Evolutionary conservation across 1,140 invertebrate species (phyloP).

Genomic region (Cylas formicarius): DNA sequence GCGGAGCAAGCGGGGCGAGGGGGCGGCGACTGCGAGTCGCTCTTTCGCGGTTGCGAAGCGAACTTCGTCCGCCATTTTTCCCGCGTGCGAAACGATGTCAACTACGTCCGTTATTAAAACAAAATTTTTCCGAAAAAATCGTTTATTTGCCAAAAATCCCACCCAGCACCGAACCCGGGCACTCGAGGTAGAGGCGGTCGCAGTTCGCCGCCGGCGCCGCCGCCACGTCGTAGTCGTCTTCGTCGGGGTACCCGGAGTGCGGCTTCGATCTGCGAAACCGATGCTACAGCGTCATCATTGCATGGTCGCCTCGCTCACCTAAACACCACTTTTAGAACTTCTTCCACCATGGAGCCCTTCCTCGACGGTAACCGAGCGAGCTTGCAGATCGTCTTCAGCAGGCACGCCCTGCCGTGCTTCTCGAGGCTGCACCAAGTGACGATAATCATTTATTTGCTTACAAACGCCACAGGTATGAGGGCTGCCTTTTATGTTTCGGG

Average conservation of each 20-base stretch:
- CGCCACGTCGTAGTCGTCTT: conserved; percentile 31
- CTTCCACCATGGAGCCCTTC: conserved; percentile 44
- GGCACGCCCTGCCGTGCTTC: conserved; percentile 44
- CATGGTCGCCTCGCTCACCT: conserved; percentile 44
- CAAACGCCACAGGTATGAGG: no score
- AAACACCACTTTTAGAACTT: conserved; percentile 48
- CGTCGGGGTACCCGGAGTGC: conserved; percentile 25
- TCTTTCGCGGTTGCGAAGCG: conserved; percentile 57
- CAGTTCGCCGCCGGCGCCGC: conserved; percentile 39
- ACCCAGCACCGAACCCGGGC: conserved; percentile 42
- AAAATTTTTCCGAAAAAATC: no score
- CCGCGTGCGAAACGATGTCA: conserved; percentile 16
- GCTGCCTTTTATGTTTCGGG: no score
- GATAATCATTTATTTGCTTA: conserved; percentile 1
- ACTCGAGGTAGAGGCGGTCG: conserved; percentile 43
- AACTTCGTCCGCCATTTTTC: conserved; percentile 46
- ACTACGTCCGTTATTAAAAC: no score
- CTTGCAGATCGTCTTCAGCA: conserved; percentile 49
- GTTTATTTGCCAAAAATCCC: no score
- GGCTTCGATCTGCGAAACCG: conserved; percentile 31
- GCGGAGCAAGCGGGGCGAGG: conserved; percentile 56
- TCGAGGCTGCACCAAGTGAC: conserved; percentile 23
- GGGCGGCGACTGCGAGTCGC: conserved; percentile 47
- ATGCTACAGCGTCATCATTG: conserved; percentile 2
- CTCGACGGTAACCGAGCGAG: conserved; percentile 27